These are phyloP conservation scores for Corvus hawaiiensis DNA, from an alignment of 2,113 vertebrate genomes.

Conservation along the genomic window DNA sequence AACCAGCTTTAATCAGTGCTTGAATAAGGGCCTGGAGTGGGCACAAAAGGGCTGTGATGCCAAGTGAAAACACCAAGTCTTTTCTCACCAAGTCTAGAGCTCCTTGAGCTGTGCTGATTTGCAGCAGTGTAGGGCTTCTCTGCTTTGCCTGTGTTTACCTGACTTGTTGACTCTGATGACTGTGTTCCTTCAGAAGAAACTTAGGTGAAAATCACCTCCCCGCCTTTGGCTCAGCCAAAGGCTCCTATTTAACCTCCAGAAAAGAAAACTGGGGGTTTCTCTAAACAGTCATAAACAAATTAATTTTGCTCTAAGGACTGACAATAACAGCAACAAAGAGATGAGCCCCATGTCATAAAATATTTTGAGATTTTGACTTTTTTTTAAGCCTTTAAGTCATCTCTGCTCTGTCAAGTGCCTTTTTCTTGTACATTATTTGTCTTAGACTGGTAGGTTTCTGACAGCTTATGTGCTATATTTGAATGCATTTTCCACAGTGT, in stretches of 20 bases:
- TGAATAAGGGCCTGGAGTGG: not conserved
- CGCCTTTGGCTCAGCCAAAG: not conserved
- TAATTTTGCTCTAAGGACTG: not conserved
- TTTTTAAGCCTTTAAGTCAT: not conserved
- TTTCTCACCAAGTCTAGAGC: not conserved
- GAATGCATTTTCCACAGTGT: slow-evolving; percentile 7
- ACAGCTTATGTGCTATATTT: slow-evolving; percentile 24
- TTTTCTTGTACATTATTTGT: not conserved
- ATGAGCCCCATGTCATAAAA: not conserved
- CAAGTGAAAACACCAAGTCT: not conserved
- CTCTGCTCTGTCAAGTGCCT: not conserved
- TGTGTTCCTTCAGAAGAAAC: not conserved
- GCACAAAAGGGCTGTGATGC: not conserved
- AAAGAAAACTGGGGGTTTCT: not conserved
- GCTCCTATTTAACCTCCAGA: not conserved
- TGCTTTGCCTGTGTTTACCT: not conserved
- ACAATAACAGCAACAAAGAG: not conserved
- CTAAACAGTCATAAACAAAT: not conserved
- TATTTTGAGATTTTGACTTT: not conserved
- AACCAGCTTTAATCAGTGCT: not conserved
- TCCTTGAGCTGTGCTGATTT: not conserved
- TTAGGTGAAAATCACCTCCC: not conserved
- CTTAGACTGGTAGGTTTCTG: slow-evolving; percentile 12
- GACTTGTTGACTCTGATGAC: not conserved
- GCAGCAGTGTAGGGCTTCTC: not conserved